phyloP scores from a whole-genome alignment of 2,113 vertebrate species.

The Damaliscus lunatus region DNA sequence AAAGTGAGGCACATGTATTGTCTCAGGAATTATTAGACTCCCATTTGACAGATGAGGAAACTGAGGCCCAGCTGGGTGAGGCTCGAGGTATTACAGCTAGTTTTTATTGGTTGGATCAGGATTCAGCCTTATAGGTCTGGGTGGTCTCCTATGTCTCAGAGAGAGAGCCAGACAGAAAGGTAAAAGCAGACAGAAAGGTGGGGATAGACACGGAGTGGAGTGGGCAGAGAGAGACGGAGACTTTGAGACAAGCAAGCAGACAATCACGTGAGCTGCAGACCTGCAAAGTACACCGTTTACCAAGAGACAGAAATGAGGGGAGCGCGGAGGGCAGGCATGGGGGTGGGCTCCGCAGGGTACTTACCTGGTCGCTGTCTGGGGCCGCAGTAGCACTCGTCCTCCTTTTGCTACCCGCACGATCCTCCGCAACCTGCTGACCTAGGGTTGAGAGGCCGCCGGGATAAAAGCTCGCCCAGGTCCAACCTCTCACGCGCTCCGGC shows the following conservation, averaged over 20 bases:
- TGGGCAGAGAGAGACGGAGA: neutral
- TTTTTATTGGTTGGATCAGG: slow-evolving; percentile 5
- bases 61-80: neutral
- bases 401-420: neutral
- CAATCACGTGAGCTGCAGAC: slow-evolving; percentile 42
- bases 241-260: neutral
- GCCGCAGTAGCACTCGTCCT: neutral
- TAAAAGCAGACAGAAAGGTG: neutral
- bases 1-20: neutral
- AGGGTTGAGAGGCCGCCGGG: slow-evolving; percentile 51
- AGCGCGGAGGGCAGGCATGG: neutral
- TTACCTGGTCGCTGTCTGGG: slow-evolving; percentile 37
- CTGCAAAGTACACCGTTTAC: neutral
- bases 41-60: slow-evolving; percentile 50
- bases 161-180: neutral
- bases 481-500: neutral
- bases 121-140: slow-evolving; percentile 13
- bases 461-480: slow-evolving; percentile 39
- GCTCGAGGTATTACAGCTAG: neutral
- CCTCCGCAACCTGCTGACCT: slow-evolving; percentile 43
- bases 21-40: neutral
- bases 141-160: neutral
- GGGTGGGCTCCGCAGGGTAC: slow-evolving; percentile 13
- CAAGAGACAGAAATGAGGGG: neutral
- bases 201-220: neutral